Evolutionary conservation across 2,113 vertebrate genomes (phyloP), one percentile per base, ranked within the genome.

Genomic region (Pantherophis guttatus): DNA sequence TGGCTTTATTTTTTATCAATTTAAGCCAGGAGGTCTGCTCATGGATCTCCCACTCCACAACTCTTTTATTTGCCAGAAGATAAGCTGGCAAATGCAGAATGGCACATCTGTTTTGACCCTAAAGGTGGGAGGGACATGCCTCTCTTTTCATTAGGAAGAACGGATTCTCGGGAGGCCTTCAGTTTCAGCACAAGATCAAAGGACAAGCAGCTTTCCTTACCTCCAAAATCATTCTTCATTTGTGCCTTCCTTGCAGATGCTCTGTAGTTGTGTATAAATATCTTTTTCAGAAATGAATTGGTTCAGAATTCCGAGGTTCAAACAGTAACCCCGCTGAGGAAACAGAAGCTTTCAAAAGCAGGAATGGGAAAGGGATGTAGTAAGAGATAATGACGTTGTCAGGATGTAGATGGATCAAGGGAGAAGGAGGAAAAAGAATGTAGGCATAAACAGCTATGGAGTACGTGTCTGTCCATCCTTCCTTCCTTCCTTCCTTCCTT

Each of bases 251-350:
- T 94, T 95, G 88, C 65, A 81, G 54, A 87, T 88, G 29, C 8
- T 89, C 54, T 55, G 15, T 8, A 50, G n/a, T 26, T 75, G 7
- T 13, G 24, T 58, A 52, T 58, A 86, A 95, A 94, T 88, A 86
- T 19, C 96, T n/a, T 91, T 95, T 96, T 94, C 59, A 93, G 70
- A 94, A 93, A 92, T n/a, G 33, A 65, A 75, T 62, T n/a, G 26
- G 55, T 92, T 92, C 23, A 48, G 50, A 92, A 92, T 65, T 54
- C n/a, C 29, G 57, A 94, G 70, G 55, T 90, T 86, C 55, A 70
- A 89, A 93, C 65, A 48, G 3, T 1, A 85, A 53, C 86, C 93
- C 13, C 11, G 1, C 58, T 94, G 86, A 94, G 70, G 94, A 94
- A 95, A 39, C 0, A 9, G 50, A 54, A 0, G 0, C 94, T 95